Evolutionary conservation across 2,888 invertebrate genomes (phyloP), one percentile per base, ranked within the genome.

Genomic region (Esperia sulphurella): DNA sequence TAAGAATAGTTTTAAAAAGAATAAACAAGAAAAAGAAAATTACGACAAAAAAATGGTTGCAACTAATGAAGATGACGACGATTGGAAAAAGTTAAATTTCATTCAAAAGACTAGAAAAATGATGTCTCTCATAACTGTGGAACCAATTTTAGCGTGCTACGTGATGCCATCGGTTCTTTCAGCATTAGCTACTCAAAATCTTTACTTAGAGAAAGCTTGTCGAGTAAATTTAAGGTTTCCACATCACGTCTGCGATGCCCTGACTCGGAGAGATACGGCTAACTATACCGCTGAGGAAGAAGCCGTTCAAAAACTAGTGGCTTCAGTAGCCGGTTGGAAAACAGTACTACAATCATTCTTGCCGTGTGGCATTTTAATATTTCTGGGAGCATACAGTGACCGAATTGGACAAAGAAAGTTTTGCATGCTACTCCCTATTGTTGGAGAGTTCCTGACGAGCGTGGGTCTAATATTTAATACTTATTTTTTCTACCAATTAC

Each of bases 171-270:
- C 92, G 48, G 92, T 92, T 5, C 73, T 92, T 10, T 93, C 96
- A 1, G 92, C 93, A 41, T 72, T 96, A 57, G 96, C 96, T 14
- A 95, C 95, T 39, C 96, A 96, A 79, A 96, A 96, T 78, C 83
- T 96, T 44, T 95, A 95, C 75, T 87, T 96, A 68, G 96, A 96
- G 76, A 96, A 96, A 79, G 96, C 96, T 0, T 96, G 96, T 71
- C 85, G 96, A 55, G 96, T 96, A 0, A 96, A 96, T 76, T 90
- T 96, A 63, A 91, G 84, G 8, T 95, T 94, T 64, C 91, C 93
- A 0, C 92, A 92, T 48, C 92, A 92, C 57, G 91, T 96, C 3
- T 96, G 96, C 75, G 93, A 94, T 64, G 95, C 96, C 0, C 79
- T 96, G 35, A 93, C 95, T 0, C 90, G 91, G 46, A 91, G 96